Percentiles rank a stretch among this genome's conserved stretches.
These are phyloP conservation scores for Tychaedon coryphoeus DNA, from an alignment of 2,113 vertebrate species.

Conservation along the genomic window DNA sequence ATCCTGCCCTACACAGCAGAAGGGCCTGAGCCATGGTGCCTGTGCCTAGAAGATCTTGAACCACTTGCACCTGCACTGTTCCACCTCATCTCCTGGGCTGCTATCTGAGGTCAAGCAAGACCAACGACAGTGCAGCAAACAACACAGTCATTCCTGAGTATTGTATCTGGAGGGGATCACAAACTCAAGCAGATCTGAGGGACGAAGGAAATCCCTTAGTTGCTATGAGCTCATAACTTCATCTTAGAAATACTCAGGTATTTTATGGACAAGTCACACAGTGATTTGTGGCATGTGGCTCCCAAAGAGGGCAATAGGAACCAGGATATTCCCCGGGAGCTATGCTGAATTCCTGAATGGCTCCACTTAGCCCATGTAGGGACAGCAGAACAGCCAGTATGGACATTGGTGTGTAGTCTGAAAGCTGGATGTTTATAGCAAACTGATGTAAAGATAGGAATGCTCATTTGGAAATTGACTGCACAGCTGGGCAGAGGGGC, in stretches of 20 bases:
- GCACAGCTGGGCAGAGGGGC: background rate
- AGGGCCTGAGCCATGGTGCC: fast-evolving
- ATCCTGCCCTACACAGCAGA: background rate
- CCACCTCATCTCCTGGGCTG: background rate
- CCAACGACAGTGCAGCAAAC: background rate
- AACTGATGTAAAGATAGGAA: background rate
- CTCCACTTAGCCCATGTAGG: background rate
- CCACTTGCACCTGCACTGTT: background rate
- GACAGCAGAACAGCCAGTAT: fast-evolving
- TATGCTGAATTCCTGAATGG: background rate
- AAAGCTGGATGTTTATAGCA: background rate
- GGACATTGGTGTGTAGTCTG: background rate
- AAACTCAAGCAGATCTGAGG: background rate
- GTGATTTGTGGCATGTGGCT: background rate
- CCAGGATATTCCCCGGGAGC: fast-evolving
- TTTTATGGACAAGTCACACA: background rate
- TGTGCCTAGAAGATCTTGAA: background rate
- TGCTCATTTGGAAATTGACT: background rate
- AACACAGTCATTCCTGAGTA: background rate
- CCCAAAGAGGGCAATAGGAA: background rate
- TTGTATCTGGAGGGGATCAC: background rate
- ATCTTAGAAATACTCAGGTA: background rate
- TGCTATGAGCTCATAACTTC: background rate
- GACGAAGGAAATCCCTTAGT: background rate
- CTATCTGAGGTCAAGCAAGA: background rate